phyloP scores from a whole-genome alignment of 2,888 invertebrate genomes.

The Eueremaeus valkanovi region DNA sequence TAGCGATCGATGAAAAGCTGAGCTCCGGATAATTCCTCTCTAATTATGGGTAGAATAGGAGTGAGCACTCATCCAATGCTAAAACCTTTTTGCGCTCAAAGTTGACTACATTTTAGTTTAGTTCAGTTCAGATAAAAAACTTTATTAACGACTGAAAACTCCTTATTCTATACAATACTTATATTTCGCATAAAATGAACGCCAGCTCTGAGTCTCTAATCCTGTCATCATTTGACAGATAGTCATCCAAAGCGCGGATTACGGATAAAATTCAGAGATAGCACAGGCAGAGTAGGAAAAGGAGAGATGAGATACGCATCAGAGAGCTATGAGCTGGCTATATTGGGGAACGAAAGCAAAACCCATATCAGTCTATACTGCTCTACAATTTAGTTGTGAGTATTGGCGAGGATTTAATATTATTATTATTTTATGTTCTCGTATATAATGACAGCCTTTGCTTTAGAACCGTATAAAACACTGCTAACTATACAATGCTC shows the following conservation, averaged over 20 bases:
- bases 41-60: slow-evolving; percentile 24
- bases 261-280: not conserved
- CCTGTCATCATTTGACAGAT: slow-evolving; percentile 32
- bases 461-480: no score
- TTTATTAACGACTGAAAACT: not conserved
- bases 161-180: not conserved
- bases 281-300: not conserved
- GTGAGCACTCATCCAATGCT: slow-evolving; percentile 24
- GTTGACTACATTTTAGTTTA: not conserved
- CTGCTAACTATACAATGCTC: no score
- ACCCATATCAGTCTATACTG: not conserved
- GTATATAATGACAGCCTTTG: not conserved
- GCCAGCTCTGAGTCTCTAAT: slow-evolving; percentile 6
- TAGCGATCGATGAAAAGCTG: not conserved
- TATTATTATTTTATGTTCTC: slow-evolving; percentile 25
- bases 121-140: not conserved
- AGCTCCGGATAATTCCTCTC: not conserved
- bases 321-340: not conserved
- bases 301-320: slow-evolving; percentile 19
- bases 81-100: not conserved
- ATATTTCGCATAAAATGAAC: slow-evolving; percentile 1
- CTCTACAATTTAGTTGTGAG: not conserved
- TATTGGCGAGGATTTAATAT: slow-evolving; percentile 27
- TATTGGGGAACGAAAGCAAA: not conserved
- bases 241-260: slow-evolving; percentile 10